Evolutionary conservation across 2,888 invertebrate species (phyloP).

Genomic region (Acronicta psi): DNA sequence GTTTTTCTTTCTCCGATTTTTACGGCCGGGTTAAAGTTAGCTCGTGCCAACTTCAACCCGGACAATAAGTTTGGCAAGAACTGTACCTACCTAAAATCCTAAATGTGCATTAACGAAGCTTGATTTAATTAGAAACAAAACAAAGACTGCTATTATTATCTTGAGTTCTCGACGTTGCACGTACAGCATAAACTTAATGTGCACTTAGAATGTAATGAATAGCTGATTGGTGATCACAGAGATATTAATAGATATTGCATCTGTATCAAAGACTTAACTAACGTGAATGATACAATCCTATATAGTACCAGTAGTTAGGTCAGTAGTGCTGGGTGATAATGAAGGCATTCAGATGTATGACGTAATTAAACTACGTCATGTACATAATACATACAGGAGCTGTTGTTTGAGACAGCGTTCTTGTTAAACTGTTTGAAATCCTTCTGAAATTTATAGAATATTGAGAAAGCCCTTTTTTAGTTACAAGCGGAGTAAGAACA

Average conservation of each 20-base stretch:
- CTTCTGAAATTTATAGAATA: no score
- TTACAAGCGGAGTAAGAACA: no score
- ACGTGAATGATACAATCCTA: neutral
- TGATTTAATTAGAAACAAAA: no score
- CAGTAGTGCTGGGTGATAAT: neutral
- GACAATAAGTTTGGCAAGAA: no score
- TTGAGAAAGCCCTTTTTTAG: no score
- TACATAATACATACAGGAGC: neutral
- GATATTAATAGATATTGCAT: constrained; percentile 28
- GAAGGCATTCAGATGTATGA: neutral
- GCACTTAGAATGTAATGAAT: constrained; percentile 1
- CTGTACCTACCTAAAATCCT: no score
- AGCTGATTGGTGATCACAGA: constrained; percentile 10
- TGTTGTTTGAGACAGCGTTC: neutral
- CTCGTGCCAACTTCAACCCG: no score
- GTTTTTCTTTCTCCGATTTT: no score
- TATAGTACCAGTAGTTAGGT: neutral
- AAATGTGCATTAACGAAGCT: no score
- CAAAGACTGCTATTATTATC: no score
- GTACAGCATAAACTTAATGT: constrained; percentile 1
- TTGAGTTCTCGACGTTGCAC: neutral
- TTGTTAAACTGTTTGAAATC: neutral
- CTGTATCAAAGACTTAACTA: neutral
- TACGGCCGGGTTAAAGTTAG: no score
- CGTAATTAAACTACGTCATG: neutral